Percentiles rank a stretch among this genome's conserved stretches.
Conservation (phyloP, 2,797 vertebrate genomes). For the Loris lydekkerianus region DNA sequence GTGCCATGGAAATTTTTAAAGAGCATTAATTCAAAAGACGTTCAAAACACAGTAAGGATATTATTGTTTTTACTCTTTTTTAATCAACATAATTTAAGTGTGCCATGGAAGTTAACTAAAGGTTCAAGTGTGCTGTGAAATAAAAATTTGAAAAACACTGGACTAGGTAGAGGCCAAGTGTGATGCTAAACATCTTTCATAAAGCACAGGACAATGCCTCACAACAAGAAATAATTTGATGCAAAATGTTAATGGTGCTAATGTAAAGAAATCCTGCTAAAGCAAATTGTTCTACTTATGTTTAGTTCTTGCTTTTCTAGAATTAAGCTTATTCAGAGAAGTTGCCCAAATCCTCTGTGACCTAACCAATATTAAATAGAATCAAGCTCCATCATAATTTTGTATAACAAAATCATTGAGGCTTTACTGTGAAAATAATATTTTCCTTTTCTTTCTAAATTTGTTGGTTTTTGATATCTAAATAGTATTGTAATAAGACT, state of each 20-base stretch:
- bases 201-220: neutral
- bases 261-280: neutral
- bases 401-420: neutral
- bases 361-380: neutral
- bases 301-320: neutral
- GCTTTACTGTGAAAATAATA: neutral
- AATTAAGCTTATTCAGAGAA: neutral
- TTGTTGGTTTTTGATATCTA: neutral
- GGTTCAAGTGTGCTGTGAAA: too few relatives aligned
- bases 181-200: neutral
- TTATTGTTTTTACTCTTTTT: too few relatives aligned
- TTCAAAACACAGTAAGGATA: too few relatives aligned
- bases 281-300: neutral
- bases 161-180: neutral
- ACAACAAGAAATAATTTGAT: neutral
- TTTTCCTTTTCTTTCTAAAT: conserved; percentile 7
- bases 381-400: neutral
- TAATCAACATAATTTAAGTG: too few relatives aligned
- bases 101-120: too few relatives aligned
- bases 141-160: too few relatives aligned
- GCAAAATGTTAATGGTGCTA: neutral
- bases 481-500: neutral
- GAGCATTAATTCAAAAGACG: too few relatives aligned
- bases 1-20: too few relatives aligned
- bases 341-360: neutral